These are phyloP conservation scores for Horisme vitalbata DNA, from an alignment of 2,888 invertebrate genomes.

Conservation along the genomic window DNA sequence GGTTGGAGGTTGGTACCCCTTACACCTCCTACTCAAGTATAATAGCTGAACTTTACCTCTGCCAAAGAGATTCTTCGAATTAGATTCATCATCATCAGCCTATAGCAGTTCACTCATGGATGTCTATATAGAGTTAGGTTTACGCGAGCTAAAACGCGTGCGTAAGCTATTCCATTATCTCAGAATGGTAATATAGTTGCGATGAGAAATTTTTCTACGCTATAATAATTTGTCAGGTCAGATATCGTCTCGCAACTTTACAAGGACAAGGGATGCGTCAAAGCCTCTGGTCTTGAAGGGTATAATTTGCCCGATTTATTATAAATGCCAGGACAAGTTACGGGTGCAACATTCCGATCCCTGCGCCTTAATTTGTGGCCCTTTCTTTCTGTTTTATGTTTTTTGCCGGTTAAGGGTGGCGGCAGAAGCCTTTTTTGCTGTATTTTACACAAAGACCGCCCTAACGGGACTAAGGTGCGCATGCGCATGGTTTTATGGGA, in stretches of 20 bases:
- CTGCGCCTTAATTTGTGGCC: slow-evolving; percentile 74
- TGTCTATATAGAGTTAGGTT: too few species aligned
- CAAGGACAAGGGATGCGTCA: slow-evolving; percentile 41
- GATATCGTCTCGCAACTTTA: slow-evolving; percentile 1
- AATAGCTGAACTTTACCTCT: too few species aligned
- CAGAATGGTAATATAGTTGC: not conserved
- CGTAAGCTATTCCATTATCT: too few species aligned
- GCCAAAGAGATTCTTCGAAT: too few species aligned
- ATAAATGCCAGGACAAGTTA: slow-evolving; percentile 57
- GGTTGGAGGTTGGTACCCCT: too few species aligned
- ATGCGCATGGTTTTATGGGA: slow-evolving; percentile 36
- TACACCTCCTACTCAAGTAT: too few species aligned
- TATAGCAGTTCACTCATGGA: too few species aligned
- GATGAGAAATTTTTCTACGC: not conserved
- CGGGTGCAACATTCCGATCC: slow-evolving; percentile 76
- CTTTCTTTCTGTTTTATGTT: slow-evolving; percentile 75
- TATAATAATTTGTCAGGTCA: not conserved
- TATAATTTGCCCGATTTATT: slow-evolving; percentile 57
- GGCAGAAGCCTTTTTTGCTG: slow-evolving; percentile 70
- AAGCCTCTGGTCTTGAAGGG: slow-evolving; percentile 29
- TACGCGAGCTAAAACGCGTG: too few species aligned
- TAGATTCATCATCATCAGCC: too few species aligned
- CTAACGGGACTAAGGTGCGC: slow-evolving; percentile 68
- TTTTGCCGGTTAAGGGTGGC: slow-evolving; percentile 70
- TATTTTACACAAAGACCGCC: slow-evolving; percentile 64